Conservation (phyloP, 2,113 vertebrate species). For the Chloroceryle aenea region DNA sequence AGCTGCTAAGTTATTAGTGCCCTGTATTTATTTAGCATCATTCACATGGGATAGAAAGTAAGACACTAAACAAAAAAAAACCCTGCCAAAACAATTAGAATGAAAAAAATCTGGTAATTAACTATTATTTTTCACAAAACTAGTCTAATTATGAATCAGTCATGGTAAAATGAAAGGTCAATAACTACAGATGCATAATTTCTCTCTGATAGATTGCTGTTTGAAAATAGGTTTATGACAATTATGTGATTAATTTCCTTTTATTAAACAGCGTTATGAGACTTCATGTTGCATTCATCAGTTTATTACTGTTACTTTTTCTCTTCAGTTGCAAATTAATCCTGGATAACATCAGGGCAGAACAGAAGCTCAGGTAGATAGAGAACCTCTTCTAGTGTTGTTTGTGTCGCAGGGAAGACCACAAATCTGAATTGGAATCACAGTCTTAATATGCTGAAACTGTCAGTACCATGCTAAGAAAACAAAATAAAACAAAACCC, state of each 20-base stretch:
- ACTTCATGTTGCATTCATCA: slow-evolving; percentile 81
- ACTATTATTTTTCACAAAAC: slow-evolving; percentile 77
- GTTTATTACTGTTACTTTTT: slow-evolving; percentile 73
- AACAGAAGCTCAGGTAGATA: slow-evolving; percentile 40
- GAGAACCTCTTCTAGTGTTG: neutral
- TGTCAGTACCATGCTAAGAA: neutral
- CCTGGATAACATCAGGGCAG: slow-evolving; percentile 37
- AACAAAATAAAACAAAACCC: neutral
- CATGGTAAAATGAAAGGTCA: slow-evolving; percentile 83
- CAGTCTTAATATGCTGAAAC: neutral
- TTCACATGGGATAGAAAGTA: slow-evolving; percentile 13
- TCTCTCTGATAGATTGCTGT: slow-evolving; percentile 81
- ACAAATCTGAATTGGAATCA: neutral
- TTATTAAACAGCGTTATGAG: slow-evolving; percentile 81
- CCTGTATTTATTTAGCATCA: slow-evolving; percentile 54
- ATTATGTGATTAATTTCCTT: slow-evolving; percentile 84
- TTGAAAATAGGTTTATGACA: slow-evolving; percentile 83
- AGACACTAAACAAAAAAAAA: slow-evolving; percentile 54
- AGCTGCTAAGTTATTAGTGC: neutral
- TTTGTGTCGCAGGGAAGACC: neutral
- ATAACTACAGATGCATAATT: slow-evolving; percentile 83
- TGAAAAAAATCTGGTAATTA: slow-evolving; percentile 79
- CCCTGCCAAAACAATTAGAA: slow-evolving; percentile 64
- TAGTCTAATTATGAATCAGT: slow-evolving; percentile 79
- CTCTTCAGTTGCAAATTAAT: slow-evolving; percentile 70